Conservation (phyloP, 2,797 vertebrate genomes). For the Petrocephalus schoutedeni region DNA sequence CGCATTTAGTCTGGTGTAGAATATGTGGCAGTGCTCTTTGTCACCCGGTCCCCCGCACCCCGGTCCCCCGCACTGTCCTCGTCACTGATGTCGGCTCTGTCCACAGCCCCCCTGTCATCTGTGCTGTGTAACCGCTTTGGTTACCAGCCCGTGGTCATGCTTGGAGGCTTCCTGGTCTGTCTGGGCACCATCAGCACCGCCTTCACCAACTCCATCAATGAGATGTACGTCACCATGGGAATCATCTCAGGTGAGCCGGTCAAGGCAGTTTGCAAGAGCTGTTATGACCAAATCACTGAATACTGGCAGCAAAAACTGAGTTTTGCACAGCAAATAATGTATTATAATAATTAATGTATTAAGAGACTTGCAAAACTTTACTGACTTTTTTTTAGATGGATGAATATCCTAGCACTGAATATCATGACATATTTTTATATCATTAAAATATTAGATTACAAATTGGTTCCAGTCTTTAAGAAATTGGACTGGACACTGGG, state of each 20-base stretch:
- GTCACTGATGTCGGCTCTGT: background rate
- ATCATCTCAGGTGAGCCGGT: constrained; percentile 72
- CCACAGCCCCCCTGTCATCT: constrained; percentile 77
- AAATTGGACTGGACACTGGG: background rate
- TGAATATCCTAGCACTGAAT: background rate
- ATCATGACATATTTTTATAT: background rate
- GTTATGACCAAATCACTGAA: background rate
- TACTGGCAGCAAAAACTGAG: background rate
- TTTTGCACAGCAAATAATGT: background rate
- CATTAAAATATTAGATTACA: background rate
- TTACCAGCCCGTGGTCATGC: constrained; percentile 76
- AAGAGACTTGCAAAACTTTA: background rate
- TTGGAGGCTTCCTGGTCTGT: constrained; percentile 77
- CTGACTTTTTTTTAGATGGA: background rate
- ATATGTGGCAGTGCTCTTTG: no score
- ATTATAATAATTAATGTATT: background rate
- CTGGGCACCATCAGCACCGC: constrained; percentile 72
- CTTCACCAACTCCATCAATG: constrained; percentile 68
- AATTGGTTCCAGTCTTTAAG: background rate
- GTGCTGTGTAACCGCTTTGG: constrained; percentile 79
- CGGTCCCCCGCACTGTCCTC: no score
- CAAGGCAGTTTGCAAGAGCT: background rate
- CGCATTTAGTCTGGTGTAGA: background rate
- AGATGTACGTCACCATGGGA: constrained; percentile 85
- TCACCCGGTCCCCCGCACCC: no score